Conservation (phyloP, 2,888 invertebrate species). For the Monoplex corrugatus region DNA sequence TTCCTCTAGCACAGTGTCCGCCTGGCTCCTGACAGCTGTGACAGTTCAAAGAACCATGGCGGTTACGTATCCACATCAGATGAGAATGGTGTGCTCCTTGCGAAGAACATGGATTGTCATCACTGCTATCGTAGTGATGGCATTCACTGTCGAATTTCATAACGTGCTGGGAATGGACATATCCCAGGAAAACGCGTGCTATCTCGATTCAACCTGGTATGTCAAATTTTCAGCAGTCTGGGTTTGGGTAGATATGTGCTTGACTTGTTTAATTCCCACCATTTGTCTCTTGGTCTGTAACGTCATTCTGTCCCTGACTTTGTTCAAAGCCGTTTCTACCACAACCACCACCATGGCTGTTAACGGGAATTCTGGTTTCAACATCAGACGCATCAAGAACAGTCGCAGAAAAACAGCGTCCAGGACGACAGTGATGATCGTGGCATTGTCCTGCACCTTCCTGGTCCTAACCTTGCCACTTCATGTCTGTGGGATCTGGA, state of each 20-base stretch:
- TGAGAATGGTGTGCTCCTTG: not conserved
- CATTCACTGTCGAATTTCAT: not conserved
- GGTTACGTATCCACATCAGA: not conserved
- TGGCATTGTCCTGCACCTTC: not conserved
- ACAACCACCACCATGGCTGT: not conserved
- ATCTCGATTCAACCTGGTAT: not conserved
- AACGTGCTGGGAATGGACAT: not conserved
- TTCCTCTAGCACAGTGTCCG: not conserved
- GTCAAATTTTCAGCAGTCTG: not conserved
- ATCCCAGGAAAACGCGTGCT: not conserved
- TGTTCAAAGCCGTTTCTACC: not conserved
- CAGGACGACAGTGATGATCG: not conserved
- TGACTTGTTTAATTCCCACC: not conserved
- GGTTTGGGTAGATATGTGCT: not conserved
- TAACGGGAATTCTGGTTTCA: not conserved
- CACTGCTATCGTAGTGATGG: not conserved
- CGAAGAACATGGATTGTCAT: not conserved
- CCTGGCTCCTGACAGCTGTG: slow-evolving; percentile 1
- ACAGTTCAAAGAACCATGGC: slow-evolving; percentile 21
- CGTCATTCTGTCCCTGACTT: slow-evolving; percentile 7
- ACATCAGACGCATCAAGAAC: not conserved
- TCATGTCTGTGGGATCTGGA: not conserved
- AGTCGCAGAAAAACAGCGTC: not conserved
- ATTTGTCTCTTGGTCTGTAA: not conserved
- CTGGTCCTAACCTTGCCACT: not conserved